Conservation (phyloP, 2,888 invertebrate species). For the Synanthedon myopaeformis region DNA sequence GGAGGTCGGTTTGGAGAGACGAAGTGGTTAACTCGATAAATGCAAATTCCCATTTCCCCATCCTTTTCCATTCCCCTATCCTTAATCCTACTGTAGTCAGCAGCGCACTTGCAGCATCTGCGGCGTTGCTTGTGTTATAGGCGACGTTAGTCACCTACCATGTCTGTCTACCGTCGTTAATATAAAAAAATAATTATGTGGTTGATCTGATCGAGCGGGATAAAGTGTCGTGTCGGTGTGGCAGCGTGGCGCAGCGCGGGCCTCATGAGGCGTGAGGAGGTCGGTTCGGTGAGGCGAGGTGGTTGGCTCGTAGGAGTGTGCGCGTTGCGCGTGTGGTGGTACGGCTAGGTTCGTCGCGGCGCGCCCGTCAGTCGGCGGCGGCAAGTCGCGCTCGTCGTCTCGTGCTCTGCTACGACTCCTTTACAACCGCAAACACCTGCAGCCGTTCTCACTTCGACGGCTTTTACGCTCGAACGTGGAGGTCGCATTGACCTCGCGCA, state of each 20-base stretch:
- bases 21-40: background rate
- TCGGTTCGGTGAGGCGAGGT: constrained; percentile 15
- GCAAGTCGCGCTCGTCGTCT: constrained; percentile 66
- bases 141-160: no score
- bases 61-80: no score
- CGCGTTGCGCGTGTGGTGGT: constrained; percentile 59
- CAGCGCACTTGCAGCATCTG: no score
- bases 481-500: constrained; percentile 46
- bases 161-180: no score
- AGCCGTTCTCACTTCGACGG: constrained; percentile 49
- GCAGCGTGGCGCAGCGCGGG: constrained; percentile 13
- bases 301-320: constrained; percentile 31
- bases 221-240: constrained; percentile 15
- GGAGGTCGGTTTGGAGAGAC: background rate
- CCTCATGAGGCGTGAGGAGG: constrained; percentile 4
- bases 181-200: background rate
- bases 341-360: constrained; percentile 47
- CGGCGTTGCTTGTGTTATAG: no score
- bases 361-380: constrained; percentile 68
- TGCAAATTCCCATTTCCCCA: background rate
- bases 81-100: no score
- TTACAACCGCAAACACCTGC: constrained; percentile 43
- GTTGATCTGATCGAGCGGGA: constrained; percentile 4
- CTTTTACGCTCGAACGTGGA: constrained; percentile 62
- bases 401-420: constrained; percentile 39